Conservation (phyloP, 1,140 invertebrate species). For the Ceratosolen solmsi region DNA sequence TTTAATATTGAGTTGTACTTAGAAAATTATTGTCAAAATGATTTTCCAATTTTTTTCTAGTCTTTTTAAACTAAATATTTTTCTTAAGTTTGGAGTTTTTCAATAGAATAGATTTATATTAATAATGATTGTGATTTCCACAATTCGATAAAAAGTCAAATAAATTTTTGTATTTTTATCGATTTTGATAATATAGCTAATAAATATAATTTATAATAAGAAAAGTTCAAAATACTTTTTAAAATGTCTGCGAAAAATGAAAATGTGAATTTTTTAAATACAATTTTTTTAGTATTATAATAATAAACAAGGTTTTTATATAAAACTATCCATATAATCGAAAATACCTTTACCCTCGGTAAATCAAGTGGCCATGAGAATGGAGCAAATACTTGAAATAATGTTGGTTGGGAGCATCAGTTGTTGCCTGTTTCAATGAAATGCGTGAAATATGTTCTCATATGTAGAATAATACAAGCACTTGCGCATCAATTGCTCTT, state of each 20-base stretch:
- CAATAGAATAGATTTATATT: no score
- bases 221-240: not conserved
- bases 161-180: no score
- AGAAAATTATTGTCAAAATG: no score
- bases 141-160: no score
- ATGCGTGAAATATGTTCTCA: constrained; percentile 8
- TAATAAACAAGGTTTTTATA: constrained; percentile 18
- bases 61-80: no score
- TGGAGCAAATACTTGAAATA: constrained; percentile 30
- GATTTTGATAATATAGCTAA: no score
- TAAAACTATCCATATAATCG: constrained; percentile 10
- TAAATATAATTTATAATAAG: no score
- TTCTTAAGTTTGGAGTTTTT: no score
- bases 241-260: no score
- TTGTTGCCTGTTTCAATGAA: not conserved
- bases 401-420: not conserved
- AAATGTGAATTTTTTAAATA: not conserved
- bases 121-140: no score
- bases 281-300: not conserved
- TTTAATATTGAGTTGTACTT: no score
- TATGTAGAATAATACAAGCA: not conserved
- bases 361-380: constrained; percentile 23
- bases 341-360: constrained; percentile 31
- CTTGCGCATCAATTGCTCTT: not conserved
- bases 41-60: no score